Base-by-base conservation (phyloP, 1,140 invertebrate genomes). In the Phthorimaea operculella region DNA sequence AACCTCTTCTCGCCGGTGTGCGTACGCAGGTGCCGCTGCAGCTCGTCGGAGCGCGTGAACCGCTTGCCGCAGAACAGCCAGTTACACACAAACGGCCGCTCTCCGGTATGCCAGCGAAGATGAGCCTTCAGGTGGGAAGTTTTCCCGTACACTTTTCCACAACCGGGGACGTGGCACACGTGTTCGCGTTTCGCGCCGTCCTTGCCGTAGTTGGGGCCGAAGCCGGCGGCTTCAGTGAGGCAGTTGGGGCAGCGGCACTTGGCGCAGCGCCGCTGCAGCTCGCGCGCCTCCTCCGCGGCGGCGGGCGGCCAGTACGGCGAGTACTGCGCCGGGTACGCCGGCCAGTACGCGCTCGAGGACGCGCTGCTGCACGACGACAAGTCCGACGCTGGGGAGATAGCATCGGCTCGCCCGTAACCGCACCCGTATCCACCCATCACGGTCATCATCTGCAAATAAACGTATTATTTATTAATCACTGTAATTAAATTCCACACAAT, bases 81-180 rank as follows among this genome's bases (percentile, higher is more conserved):
- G 28, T 89, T 89, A 75, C 96, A 97, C 0, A 88, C 78, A 64
- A 91, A 92, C 0, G 91, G 91, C 18, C 93, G 81, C 68, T 95
- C 93, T 0, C 93, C 94, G 0, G 90, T 92, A 63, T 95, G 94
- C 93, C 92, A 95, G 36, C 94, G 87, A 0, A 96, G 77, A 83
- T 96, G 95, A 0, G 94, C 95, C 70, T 96, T 92, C 15, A 97
- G 76, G 76, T 98, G 95, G 0, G 94, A 96, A 0, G 95, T 96
- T 75, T 97, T 97, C 0, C 94, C 94, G 71, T 97, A 98, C 9
- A 95, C 90, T 78, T 97, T 96, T 54, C 91, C 91, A 81, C 96
- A 98, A n/a, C 94, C 94, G 4, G 92, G 90, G 21, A 96, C 90
- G 80, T 98, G 95, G 77, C 96, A 98, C 12, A 95, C 90, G 77